Evolutionary conservation across 2,888 invertebrate species (phyloP).

Genomic region (Agrotis clavis): DNA sequence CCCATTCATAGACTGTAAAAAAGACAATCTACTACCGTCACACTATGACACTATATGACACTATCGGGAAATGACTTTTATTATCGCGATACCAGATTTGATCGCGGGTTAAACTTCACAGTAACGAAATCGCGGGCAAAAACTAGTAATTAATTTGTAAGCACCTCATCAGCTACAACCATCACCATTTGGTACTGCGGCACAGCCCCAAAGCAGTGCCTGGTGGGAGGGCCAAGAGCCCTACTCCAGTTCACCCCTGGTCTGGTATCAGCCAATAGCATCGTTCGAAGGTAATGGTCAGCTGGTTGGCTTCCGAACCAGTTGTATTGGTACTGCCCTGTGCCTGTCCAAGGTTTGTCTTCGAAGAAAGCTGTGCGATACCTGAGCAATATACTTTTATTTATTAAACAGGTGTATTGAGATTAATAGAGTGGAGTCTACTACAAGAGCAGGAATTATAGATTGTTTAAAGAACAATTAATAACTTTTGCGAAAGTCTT

Average conservation of each 20-base stretch:
- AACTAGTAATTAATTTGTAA: background rate
- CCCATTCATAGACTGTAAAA: too few species aligned
- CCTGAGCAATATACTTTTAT: constrained; percentile 60
- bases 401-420: too few species aligned
- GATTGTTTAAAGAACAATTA: too few species aligned
- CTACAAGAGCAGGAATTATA: too few species aligned
- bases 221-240: background rate
- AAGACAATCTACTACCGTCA: too few species aligned
- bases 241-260: background rate
- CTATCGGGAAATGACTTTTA: too few species aligned
- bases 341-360: constrained; percentile 95
- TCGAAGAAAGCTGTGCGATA: constrained; percentile 96
- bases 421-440: too few species aligned
- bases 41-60: too few species aligned
- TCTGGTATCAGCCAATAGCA: constrained; percentile 92
- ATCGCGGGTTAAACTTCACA: too few species aligned
- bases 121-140: too few species aligned
- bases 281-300: constrained; percentile 97
- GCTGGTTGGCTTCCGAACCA: constrained; percentile 96
- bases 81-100: too few species aligned
- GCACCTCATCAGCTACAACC: constrained; percentile 92
- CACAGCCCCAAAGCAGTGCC: constrained; percentile 92
- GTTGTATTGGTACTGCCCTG: constrained; percentile 97
- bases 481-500: too few species aligned
- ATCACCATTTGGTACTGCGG: constrained; percentile 47